Conservation (phyloP, 2,797 vertebrate genomes). For the Coregonus sp. region DNA sequence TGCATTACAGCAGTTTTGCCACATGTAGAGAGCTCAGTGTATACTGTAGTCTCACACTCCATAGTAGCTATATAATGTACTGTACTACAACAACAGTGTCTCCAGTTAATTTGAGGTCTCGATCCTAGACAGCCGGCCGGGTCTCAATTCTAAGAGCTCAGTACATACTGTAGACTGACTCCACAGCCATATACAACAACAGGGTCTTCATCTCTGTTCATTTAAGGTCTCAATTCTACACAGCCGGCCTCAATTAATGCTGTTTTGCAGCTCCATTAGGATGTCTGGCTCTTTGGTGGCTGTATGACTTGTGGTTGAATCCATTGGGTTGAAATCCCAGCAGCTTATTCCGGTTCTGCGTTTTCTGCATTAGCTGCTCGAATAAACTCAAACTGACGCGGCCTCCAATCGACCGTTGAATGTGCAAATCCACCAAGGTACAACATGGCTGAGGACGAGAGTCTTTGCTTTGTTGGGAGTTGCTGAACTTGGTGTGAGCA, state of each 20-base stretch:
- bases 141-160: background rate
- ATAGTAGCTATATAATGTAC: background rate
- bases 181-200: background rate
- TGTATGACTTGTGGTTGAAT: constrained; percentile 22
- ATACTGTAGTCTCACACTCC: background rate
- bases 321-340: constrained; percentile 22
- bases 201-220: background rate
- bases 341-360: constrained; percentile 41
- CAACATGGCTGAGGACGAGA: constrained; percentile 26
- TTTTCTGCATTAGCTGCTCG: constrained; percentile 33
- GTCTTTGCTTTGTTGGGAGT: constrained; percentile 34
- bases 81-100: background rate
- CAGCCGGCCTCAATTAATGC: background rate
- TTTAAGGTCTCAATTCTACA: background rate
- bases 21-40: background rate
- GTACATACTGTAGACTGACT: background rate
- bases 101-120: background rate
- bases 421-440: constrained; percentile 12
- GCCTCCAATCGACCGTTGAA: constrained; percentile 21
- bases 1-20: constrained; percentile 16
- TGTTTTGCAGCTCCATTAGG: background rate
- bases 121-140: background rate
- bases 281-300: background rate
- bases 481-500: constrained; percentile 8
- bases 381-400: constrained; percentile 39